Evolutionary conservation across 2,797 vertebrate species (phyloP).

Genomic region (Gorsachius magnificus): DNA sequence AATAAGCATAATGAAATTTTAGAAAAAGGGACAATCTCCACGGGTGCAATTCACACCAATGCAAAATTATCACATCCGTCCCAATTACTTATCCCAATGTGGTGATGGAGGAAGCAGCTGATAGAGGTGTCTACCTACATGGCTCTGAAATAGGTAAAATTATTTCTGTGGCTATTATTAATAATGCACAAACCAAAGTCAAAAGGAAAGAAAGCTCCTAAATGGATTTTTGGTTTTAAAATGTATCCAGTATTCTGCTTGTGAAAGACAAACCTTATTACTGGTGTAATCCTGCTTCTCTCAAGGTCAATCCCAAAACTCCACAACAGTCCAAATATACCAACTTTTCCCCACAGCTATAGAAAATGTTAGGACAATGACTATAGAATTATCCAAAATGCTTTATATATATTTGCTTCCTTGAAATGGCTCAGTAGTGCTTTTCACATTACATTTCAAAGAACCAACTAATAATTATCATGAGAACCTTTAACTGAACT

Average conservation of each 20-base stretch:
- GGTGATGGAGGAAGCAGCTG: neutral
- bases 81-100: neutral
- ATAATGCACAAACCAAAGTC: neutral
- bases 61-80: neutral
- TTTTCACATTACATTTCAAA: neutral
- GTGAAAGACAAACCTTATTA: neutral
- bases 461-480: neutral
- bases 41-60: neutral
- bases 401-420: neutral
- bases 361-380: neutral
- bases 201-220: neutral
- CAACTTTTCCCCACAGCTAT: neutral
- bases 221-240: neutral
- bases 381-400: neutral
- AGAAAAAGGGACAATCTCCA: neutral
- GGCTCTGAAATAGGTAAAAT: neutral
- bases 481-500: neutral
- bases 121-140: neutral
- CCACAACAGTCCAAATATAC: neutral
- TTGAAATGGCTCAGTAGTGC: neutral
- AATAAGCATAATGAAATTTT: neutral
- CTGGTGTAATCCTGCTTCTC: neutral
- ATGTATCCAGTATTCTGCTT: neutral
- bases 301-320: neutral
- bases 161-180: neutral